phyloP scores from a whole-genome alignment of 2,113 vertebrate genomes.

The Suncus etruscus region DNA sequence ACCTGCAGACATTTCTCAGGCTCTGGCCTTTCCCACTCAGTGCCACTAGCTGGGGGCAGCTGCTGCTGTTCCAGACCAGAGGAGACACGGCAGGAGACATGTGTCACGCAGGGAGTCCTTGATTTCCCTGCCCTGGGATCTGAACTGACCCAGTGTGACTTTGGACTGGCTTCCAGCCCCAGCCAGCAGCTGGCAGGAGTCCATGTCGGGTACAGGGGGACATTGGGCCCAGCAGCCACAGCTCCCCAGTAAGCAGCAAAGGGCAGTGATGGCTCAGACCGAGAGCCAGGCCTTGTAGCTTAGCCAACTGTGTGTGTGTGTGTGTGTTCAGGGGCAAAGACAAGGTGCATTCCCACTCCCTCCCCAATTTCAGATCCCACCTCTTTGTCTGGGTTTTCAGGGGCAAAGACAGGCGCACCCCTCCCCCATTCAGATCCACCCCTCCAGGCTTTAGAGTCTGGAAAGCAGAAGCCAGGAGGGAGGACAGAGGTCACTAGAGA shows the following conservation, averaged over 20 bases:
- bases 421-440: not conserved
- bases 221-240: not conserved
- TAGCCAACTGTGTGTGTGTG: too few relatives aligned
- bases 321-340: too few relatives aligned
- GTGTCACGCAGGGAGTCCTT: not conserved
- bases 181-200: not conserved
- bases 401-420: not conserved
- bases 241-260: not conserved
- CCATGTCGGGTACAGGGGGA: not conserved
- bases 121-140: slow-evolving; percentile 11
- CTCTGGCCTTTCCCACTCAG: too few relatives aligned
- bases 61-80: not conserved
- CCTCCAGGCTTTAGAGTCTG: not conserved
- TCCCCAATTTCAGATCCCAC: too few relatives aligned
- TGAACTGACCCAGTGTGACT: not conserved
- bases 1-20: too few relatives aligned
- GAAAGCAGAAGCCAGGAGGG: not conserved
- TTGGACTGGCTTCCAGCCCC: not conserved
- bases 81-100: too few relatives aligned
- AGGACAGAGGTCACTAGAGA: slow-evolving; percentile 11
- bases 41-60: too few relatives aligned
- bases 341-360: too few relatives aligned
- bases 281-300: too few relatives aligned
- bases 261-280: not conserved
- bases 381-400: too few relatives aligned